A percentile compares a stretch with the other conserved stretches of the same genome.
Conservation (phyloP, 2,113 vertebrate species). For the Oreochromis aureus region DNA sequence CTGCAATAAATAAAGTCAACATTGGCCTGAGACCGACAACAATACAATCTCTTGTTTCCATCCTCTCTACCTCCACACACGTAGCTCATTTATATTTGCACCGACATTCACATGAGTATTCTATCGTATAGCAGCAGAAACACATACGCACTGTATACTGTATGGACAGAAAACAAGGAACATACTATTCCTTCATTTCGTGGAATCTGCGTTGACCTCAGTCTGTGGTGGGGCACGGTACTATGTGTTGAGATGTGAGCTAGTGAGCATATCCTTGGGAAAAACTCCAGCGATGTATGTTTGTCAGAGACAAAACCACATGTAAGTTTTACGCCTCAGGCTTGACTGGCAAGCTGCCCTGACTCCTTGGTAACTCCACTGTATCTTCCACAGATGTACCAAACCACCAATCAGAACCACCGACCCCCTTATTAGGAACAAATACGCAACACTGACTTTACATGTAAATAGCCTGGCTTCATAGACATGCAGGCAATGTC, state of each 20-base stretch:
- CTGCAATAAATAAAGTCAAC: slow-evolving; percentile 3
- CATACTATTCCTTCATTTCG: slow-evolving; percentile 51
- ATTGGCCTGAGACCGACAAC: neutral
- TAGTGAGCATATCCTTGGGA: slow-evolving; percentile 45
- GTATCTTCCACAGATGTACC: slow-evolving; percentile 78
- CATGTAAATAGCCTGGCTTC: slow-evolving; percentile 54
- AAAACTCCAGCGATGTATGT: slow-evolving; percentile 38
- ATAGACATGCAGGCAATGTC: slow-evolving; percentile 68
- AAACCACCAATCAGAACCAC: slow-evolving; percentile 67
- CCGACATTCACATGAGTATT: slow-evolving; percentile 42
- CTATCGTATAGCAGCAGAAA: slow-evolving; percentile 52
- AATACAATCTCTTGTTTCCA: slow-evolving; percentile 13
- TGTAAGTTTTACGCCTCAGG: slow-evolving; percentile 44
- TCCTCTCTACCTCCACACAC: slow-evolving; percentile 11
- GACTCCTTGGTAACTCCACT: slow-evolving; percentile 70
- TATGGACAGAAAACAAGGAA: slow-evolving; percentile 58
- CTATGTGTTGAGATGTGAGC: slow-evolving; percentile 65
- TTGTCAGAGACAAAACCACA: slow-evolving; percentile 46
- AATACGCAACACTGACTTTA: slow-evolving; percentile 52
- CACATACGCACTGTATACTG: slow-evolving; percentile 34
- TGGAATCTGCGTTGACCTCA: slow-evolving; percentile 51
- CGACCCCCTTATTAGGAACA: slow-evolving; percentile 50
- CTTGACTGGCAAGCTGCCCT: slow-evolving; percentile 66
- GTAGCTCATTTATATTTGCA: slow-evolving; percentile 35
- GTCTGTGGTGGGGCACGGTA: slow-evolving; percentile 62